phyloP scores from a whole-genome alignment of 1,140 invertebrate genomes.

The Antheraea mylitta region DNA sequence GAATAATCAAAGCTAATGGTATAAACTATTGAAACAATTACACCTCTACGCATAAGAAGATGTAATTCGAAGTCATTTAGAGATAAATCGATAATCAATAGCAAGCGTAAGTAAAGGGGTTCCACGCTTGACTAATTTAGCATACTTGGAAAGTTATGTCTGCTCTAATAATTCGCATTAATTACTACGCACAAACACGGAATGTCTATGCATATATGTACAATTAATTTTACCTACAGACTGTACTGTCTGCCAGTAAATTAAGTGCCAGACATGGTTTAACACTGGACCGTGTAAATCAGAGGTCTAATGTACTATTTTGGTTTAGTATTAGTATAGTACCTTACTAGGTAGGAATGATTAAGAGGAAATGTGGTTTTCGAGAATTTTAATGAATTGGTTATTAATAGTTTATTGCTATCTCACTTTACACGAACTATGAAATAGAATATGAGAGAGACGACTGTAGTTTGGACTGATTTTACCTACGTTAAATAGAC shows the following conservation, averaged over 20 bases:
- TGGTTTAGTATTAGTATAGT: no score
- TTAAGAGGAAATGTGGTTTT: background rate
- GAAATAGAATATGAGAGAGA: no score
- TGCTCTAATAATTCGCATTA: background rate
- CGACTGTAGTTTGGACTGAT: no score
- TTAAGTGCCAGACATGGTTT: constrained; percentile 14
- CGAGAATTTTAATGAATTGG: no score
- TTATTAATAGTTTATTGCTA: no score
- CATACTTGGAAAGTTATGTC: constrained; percentile 1
- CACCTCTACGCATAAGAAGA: background rate
- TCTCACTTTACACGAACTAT: no score
- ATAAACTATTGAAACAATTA: no score
- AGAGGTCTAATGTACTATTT: constrained; percentile 13
- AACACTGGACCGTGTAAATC: constrained; percentile 11
- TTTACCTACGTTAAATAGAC: no score
- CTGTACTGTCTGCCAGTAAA: constrained; percentile 9
- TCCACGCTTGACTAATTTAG: constrained; percentile 3
- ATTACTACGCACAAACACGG: background rate
- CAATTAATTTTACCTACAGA: constrained; percentile 11
- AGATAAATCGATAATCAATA: background rate
- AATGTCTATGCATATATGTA: background rate
- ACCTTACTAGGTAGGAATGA: constrained; percentile 12
- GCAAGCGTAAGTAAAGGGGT: background rate
- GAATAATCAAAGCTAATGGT: no score
- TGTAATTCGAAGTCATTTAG: background rate